phyloP scores from a whole-genome alignment of 2,113 vertebrate genomes.

The Cyprinodon tularosa region DNA sequence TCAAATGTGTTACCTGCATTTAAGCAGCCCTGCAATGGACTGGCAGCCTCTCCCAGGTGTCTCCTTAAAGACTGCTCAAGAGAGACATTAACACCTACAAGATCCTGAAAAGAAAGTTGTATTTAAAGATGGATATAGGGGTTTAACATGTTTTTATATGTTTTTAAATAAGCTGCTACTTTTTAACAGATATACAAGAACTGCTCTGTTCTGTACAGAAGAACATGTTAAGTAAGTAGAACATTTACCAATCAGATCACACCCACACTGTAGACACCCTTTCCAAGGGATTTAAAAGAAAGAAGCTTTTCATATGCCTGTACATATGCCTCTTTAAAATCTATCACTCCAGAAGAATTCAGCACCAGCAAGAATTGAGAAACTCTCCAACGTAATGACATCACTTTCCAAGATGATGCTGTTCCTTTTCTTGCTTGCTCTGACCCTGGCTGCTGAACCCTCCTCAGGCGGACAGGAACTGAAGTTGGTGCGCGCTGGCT shows the following conservation, averaged over 20 bases:
- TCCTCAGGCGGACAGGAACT: neutral
- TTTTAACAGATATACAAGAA: too few relatives aligned
- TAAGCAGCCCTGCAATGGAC: too few relatives aligned
- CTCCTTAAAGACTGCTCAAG: too few relatives aligned
- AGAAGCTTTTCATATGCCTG: neutral
- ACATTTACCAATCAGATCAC: constrained; percentile 8
- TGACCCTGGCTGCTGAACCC: constrained; percentile 25
- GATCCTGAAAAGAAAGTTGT: too few relatives aligned
- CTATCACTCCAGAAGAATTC: neutral
- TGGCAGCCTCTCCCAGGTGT: too few relatives aligned
- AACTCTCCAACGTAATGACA: neutral
- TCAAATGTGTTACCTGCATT: too few relatives aligned
- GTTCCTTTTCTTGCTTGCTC: neutral
- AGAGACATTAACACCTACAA: too few relatives aligned
- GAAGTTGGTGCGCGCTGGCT: constrained; percentile 3
- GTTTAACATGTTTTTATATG: too few relatives aligned
- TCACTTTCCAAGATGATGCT: neutral
- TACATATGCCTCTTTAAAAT: neutral
- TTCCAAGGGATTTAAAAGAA: constrained; percentile 22
- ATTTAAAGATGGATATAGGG: too few relatives aligned
- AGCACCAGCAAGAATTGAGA: neutral
- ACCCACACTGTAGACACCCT: constrained; percentile 5
- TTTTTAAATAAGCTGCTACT: too few relatives aligned
- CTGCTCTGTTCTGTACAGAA: too few relatives aligned
- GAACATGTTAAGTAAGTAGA: neutral